phyloP scores from a whole-genome alignment of 1,140 invertebrate species.

The Pomacea maculata region DNA sequence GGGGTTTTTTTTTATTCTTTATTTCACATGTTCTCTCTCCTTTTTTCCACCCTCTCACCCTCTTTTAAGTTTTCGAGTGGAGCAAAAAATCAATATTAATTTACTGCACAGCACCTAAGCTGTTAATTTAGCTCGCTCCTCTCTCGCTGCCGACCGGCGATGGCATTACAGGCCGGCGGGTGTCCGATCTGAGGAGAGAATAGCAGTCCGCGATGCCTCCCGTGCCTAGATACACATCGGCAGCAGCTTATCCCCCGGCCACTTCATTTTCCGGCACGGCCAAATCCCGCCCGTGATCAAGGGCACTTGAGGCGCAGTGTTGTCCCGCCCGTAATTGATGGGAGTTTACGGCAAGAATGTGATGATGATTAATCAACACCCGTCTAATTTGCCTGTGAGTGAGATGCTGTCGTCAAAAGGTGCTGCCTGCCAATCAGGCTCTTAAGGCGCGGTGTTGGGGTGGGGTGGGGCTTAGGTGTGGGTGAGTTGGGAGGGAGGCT shows the following conservation, averaged over 20 bases:
- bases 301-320: conserved; percentile 14
- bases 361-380: conserved; percentile 27
- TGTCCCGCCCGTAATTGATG: conserved; percentile 20
- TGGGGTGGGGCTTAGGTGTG: background rate
- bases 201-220: background rate
- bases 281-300: conserved; percentile 14
- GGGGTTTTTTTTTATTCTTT: background rate
- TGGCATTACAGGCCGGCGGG: conserved; percentile 7
- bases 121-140: conserved; percentile 24
- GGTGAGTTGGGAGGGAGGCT: background rate
- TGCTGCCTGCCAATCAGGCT: conserved; percentile 20
- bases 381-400: background rate
- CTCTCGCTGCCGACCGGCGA: background rate
- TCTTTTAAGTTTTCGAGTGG: conserved; percentile 3
- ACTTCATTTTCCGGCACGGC: conserved; percentile 3
- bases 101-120: conserved; percentile 17
- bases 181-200: background rate
- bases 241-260: conserved; percentile 1
- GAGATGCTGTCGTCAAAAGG: conserved; percentile 14
- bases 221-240: conserved; percentile 2
- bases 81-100: conserved; percentile 19
- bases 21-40: background rate
- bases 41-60: too few relatives aligned
- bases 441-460: background rate
- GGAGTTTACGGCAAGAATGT: conserved; percentile 13